Conservation (phyloP, 2,797 vertebrate species). For the Ibycter americanus region DNA sequence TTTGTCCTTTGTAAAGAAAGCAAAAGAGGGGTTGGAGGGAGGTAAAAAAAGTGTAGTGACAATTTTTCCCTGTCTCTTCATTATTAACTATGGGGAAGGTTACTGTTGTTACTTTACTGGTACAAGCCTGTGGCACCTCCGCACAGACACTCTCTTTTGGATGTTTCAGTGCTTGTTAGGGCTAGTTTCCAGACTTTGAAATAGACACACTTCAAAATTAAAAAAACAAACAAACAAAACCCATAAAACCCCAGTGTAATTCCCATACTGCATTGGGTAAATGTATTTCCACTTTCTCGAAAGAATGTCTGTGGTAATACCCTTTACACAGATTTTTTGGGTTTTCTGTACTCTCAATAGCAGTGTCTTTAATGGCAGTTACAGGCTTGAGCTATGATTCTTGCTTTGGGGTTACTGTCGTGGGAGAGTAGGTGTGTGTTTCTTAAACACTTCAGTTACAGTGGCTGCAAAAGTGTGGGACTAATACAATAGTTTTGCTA, state of each 20-base stretch:
- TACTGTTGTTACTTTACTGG: background rate
- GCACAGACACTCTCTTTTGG: background rate
- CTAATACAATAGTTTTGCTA: background rate
- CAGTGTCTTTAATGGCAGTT: background rate
- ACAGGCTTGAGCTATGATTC: background rate
- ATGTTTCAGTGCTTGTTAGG: background rate
- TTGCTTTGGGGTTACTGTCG: background rate
- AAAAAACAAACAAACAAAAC: background rate
- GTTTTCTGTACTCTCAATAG: background rate
- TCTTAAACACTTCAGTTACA: background rate
- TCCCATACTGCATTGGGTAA: background rate
- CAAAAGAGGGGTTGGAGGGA: background rate
- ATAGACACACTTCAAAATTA: background rate
- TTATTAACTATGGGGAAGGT: background rate
- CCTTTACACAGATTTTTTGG: background rate
- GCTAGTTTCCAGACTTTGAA: background rate
- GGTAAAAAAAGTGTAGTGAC: background rate
- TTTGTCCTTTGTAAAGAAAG: background rate
- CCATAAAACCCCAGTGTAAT: background rate
- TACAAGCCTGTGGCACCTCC: background rate
- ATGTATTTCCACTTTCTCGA: background rate
- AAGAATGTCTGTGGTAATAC: background rate
- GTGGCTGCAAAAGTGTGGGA: background rate
- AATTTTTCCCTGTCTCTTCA: background rate
- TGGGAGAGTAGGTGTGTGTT: background rate